These are phyloP conservation scores for Temnothorax ravouxi DNA, from an alignment of 2,888 invertebrate species.

Conservation along the genomic window DNA sequence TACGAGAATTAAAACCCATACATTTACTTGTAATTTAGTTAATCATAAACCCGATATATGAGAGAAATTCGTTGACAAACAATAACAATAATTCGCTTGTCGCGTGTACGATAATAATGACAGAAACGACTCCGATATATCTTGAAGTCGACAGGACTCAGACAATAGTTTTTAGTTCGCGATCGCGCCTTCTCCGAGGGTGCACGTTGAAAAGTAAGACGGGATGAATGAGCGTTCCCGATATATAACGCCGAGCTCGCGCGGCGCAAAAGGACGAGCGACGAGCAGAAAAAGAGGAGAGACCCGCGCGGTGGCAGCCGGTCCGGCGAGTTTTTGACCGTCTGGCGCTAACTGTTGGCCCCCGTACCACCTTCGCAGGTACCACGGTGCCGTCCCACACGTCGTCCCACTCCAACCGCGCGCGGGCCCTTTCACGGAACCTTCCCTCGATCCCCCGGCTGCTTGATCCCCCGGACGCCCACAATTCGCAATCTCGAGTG, in stretches of 20 bases:
- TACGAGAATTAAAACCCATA: slow-evolving; percentile 32
- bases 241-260: slow-evolving; percentile 32
- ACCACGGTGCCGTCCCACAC: slow-evolving; percentile 76
- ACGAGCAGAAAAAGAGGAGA: slow-evolving; percentile 50
- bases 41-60: slow-evolving; percentile 33
- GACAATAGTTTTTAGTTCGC: not conserved
- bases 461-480: slow-evolving; percentile 67
- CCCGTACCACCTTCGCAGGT: slow-evolving; percentile 74
- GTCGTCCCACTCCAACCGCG: slow-evolving; percentile 65
- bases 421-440: slow-evolving; percentile 62
- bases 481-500: slow-evolving; percentile 68
- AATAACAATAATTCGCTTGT: not conserved
- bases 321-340: slow-evolving; percentile 84
- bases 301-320: slow-evolving; percentile 76
- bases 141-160: not conserved
- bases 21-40: slow-evolving; percentile 31
- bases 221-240: slow-evolving; percentile 58
- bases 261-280: slow-evolving; percentile 52
- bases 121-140: slow-evolving; percentile 19
- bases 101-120: not conserved
- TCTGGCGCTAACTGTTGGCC: slow-evolving; percentile 82
- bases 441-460: slow-evolving; percentile 65
- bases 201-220: slow-evolving; percentile 35
- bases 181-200: slow-evolving; percentile 28
- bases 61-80: not conserved